These are phyloP conservation scores for Mormyrus lacerda DNA, from an alignment of 2,113 vertebrate species.

Conservation along the genomic window DNA sequence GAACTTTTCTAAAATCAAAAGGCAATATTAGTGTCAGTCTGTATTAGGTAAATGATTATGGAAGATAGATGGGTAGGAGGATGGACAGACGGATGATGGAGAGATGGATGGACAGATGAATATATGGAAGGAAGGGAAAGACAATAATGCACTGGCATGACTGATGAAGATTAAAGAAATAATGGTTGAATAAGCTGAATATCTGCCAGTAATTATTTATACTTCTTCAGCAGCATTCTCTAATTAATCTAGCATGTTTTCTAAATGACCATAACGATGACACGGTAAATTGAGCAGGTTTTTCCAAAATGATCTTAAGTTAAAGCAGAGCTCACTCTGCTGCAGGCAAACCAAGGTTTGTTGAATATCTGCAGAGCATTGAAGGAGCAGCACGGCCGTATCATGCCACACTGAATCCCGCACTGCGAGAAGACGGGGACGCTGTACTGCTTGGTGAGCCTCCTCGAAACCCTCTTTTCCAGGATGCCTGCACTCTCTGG, in stretches of 20 bases:
- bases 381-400: constrained; percentile 75
- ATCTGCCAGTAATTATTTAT: background rate
- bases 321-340: constrained; percentile 41
- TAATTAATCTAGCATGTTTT: background rate
- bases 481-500: constrained; percentile 64
- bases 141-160: background rate
- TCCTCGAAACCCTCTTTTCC: constrained; percentile 72
- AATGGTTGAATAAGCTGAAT: background rate
- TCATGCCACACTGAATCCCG: constrained; percentile 70
- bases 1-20: background rate
- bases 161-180: background rate
- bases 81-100: background rate
- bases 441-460: constrained; percentile 84
- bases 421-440: constrained; percentile 81
- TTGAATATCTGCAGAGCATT: constrained; percentile 53
- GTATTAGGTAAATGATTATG: background rate
- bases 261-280: background rate
- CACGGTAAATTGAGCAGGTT: background rate
- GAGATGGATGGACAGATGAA: background rate
- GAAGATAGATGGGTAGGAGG: background rate
- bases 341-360: constrained; percentile 46
- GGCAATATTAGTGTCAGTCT: background rate
- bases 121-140: background rate
- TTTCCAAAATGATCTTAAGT: constrained; percentile 20
- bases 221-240: background rate